Evolutionary conservation across 2,888 invertebrate species (phyloP), one percentile per base, ranked within the genome.

Genomic region (Schizotus pectinicornis): DNA sequence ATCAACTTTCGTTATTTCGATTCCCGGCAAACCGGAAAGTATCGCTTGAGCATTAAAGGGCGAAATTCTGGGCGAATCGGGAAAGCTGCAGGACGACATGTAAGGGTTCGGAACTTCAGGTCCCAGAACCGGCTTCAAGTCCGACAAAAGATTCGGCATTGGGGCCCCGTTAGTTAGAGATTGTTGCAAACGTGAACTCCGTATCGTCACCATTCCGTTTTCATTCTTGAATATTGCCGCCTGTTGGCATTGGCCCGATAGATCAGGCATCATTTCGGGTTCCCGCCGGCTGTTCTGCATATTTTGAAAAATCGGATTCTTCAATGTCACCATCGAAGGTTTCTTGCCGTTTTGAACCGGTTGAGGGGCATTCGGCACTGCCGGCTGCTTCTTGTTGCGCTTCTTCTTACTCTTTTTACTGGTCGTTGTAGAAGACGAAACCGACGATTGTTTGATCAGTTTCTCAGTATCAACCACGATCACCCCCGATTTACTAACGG

Each of bases 171-270:
- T 69, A 11, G 66, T 62, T 11, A 74, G 49, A 47, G 71, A 71
- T 33, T 74, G 74, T 42, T 74, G 74, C 77, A 88, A 82, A 0
- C 87, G 74, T 0, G 92, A 92, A 77, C 91, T 92, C 7, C 92
- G 81, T 46, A 92, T 93, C 0, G 92, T 92, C 58, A 91, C 92
- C 91, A 92, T 92, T 7, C 91, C 91, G 70, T 88, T 87, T 60
- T 87, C 88, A 63, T 86, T 86, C 67, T 86, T 88, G 67, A 88
- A 87, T 61, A 88, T 88, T 2, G 88, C 85, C 2, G 87, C 86
- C 47, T 86, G 87, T 53, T 85, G 85, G 69, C 78, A 79, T 14
- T 68, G 62, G 9, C 62, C 59, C 3, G 65, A 63, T 30, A 68
- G 58, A 41, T 72, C 68, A 6, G 58, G 58, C 31, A 63, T 50